Evolutionary conservation across 1,140 invertebrate species (phyloP).

Genomic region (Trigoniulus corallinus): DNA sequence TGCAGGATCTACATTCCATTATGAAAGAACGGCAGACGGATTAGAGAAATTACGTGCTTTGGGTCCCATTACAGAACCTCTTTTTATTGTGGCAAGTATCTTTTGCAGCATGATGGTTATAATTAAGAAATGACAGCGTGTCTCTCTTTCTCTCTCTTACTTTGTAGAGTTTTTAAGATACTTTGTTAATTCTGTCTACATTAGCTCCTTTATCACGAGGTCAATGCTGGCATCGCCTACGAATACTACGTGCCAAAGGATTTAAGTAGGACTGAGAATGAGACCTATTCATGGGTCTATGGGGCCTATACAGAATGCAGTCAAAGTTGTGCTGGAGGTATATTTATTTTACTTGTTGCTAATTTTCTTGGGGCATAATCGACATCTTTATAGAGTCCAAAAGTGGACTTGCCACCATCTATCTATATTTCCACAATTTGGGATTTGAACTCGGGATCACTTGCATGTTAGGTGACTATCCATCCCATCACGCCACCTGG

Average conservation of each 20-base stretch:
- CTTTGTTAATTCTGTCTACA: too few relatives aligned
- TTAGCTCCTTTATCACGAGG: slow-evolving; percentile 68
- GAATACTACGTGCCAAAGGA: slow-evolving; percentile 76
- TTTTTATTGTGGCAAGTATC: slow-evolving; percentile 64
- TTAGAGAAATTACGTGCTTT: slow-evolving; percentile 54
- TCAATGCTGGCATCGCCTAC: slow-evolving; percentile 68
- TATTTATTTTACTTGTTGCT: too few relatives aligned
- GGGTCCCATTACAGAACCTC: slow-evolving; percentile 70
- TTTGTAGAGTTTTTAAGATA: too few relatives aligned
- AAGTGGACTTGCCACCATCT: too few relatives aligned
- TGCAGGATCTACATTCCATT: slow-evolving; percentile 69
- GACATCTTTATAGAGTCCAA: too few relatives aligned
- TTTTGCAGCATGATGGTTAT: background rate
- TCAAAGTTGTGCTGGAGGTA: slow-evolving; percentile 71
- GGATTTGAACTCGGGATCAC: too few relatives aligned
- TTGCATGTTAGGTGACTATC: too few relatives aligned
- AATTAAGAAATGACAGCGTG: background rate
- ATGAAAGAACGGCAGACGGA: slow-evolving; percentile 61
- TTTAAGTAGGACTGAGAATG: slow-evolving; percentile 35
- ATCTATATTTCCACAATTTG: too few relatives aligned
- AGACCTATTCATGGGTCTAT: slow-evolving; percentile 60
- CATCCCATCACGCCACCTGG: too few relatives aligned
- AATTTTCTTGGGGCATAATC: too few relatives aligned
- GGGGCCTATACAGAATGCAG: slow-evolving; percentile 65
- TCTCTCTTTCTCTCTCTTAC: too few relatives aligned